Evolutionary conservation across 92 coral and sea anemone species (phyloP).

Genomic region (Epizoanthus stellaris): DNA sequence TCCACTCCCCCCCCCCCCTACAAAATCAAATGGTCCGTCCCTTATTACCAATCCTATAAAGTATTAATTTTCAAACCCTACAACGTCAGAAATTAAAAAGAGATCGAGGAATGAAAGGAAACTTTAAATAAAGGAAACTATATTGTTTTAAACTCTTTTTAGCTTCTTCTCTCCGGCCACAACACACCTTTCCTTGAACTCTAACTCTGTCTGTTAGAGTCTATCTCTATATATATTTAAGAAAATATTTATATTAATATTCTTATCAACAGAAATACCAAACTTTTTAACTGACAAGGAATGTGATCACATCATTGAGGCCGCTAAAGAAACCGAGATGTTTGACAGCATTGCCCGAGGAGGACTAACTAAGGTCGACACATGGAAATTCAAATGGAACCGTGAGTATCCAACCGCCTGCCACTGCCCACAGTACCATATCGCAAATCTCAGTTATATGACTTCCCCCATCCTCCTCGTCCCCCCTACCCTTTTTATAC

Average conservation of each 20-base stretch:
- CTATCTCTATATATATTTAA: background rate
- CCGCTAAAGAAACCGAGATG: constrained; percentile 71
- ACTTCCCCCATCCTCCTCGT: too few relatives aligned
- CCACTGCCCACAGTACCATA: background rate
- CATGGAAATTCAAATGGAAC: constrained; percentile 72
- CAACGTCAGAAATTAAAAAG: too few relatives aligned
- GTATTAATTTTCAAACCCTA: too few relatives aligned
- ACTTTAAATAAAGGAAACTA: too few relatives aligned
- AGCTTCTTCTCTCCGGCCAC: too few relatives aligned
- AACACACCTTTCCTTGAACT: too few relatives aligned
- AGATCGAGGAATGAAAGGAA: too few relatives aligned
- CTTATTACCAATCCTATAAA: background rate
- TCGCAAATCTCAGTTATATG: too few relatives aligned
- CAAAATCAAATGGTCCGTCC: too few relatives aligned
- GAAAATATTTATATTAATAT: background rate
- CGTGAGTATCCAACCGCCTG: constrained; percentile 53
- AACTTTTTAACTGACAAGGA: constrained; percentile 84
- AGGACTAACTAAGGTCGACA: constrained; percentile 81
- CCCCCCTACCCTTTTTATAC: too few relatives aligned
- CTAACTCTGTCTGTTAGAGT: background rate
- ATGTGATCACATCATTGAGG: constrained; percentile 80
- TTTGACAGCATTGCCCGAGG: constrained; percentile 86
- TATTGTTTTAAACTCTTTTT: too few relatives aligned
- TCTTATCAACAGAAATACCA: constrained; percentile 76
- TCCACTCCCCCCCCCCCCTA: too few relatives aligned